phyloP scores from a whole-genome alignment of 2,888 invertebrate genomes.

The Lithophane socia region DNA sequence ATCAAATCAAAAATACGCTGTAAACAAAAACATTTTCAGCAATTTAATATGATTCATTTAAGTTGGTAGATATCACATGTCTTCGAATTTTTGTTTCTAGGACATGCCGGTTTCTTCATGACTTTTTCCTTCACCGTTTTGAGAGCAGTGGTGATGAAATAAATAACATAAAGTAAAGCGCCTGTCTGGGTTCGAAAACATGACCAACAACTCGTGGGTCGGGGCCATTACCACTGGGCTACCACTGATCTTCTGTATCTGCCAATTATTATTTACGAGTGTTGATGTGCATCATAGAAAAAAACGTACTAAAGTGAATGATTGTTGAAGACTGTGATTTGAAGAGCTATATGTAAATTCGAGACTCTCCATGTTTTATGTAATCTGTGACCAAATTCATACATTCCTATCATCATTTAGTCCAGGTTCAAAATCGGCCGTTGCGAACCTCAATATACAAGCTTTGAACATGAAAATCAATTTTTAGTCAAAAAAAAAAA shows the following conservation, averaged over 20 bases:
- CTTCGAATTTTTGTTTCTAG: too few species aligned
- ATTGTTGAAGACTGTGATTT: too few species aligned
- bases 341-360: neutral
- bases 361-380: constrained; percentile 11
- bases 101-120: too few species aligned
- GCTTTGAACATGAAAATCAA: neutral
- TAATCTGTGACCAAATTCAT: constrained; percentile 23
- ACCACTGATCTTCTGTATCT: neutral
- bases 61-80: too few species aligned
- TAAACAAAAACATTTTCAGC: neutral
- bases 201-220: too few species aligned
- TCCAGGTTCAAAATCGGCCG: neutral
- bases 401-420: neutral
- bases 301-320: neutral
- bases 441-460: neutral
- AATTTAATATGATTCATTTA: too few species aligned
- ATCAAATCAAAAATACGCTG: neutral
- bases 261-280: neutral
- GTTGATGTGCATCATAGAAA: neutral
- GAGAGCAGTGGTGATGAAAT: too few species aligned
- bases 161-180: too few species aligned
- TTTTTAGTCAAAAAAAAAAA: neutral
- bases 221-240: too few species aligned
- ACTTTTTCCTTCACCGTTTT: too few species aligned
- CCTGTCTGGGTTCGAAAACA: too few species aligned